Evolutionary conservation across 1,140 invertebrate genomes (phyloP).

Genomic region (Zaprionus kolodkinae): DNA sequence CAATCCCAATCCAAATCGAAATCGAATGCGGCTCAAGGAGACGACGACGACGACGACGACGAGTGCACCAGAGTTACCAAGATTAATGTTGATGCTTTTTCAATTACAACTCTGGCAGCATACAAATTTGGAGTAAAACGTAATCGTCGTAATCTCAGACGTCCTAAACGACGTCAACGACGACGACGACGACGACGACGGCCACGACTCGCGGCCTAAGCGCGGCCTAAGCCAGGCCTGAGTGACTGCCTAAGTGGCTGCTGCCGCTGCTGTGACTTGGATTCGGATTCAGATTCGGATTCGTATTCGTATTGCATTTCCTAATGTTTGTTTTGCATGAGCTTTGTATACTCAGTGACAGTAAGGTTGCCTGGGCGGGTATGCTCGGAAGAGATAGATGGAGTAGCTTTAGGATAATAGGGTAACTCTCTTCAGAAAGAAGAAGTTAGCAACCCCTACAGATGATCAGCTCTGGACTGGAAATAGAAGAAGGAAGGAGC

Average conservation of each 20-base stretch:
- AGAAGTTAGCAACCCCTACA: too few relatives aligned
- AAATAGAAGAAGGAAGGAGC: neutral
- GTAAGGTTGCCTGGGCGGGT: neutral
- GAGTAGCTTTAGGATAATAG: too few relatives aligned
- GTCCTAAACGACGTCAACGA: slow-evolving; percentile 76
- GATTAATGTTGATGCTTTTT: slow-evolving; percentile 84
- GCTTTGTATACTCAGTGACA: slow-evolving; percentile 51
- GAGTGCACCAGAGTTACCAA: slow-evolving; percentile 71
- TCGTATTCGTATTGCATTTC: slow-evolving; percentile 79
- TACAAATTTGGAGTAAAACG: slow-evolving; percentile 83
- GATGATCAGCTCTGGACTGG: too few relatives aligned
- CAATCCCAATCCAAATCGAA: slow-evolving; percentile 43
- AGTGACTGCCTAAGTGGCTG: slow-evolving; percentile 81
- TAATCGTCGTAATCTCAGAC: slow-evolving; percentile 83
- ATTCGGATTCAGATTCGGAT: slow-evolving; percentile 26
- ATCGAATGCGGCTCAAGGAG: slow-evolving; percentile 18
- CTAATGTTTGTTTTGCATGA: slow-evolving; percentile 82
- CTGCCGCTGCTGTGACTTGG: slow-evolving; percentile 41
- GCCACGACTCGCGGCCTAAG: slow-evolving; percentile 26
- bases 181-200: slow-evolving; percentile 50
- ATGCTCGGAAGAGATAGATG: neutral
- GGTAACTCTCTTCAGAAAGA: too few relatives aligned
- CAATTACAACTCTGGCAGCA: slow-evolving; percentile 83
- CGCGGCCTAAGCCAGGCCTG: slow-evolving; percentile 39
- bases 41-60: neutral